Evolutionary conservation across 1,140 invertebrate species (phyloP).

Genomic region (Drosophila subobscura): DNA sequence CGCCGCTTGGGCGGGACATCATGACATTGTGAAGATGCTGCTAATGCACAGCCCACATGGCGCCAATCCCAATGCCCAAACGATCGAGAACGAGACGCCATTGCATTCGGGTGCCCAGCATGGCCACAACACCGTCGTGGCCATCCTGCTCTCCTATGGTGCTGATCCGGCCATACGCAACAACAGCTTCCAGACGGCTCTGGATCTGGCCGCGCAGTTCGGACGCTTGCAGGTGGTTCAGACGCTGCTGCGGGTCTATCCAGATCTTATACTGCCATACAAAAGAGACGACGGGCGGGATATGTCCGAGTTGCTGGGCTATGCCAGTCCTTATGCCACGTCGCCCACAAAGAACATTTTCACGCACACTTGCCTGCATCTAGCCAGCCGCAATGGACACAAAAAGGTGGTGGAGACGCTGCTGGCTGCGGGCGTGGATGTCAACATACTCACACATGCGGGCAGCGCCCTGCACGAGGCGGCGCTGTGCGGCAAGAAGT

Average conservation of each 20-base stretch:
- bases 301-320: conserved; percentile 42
- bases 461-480: conserved; percentile 98
- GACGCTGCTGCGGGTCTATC: conserved; percentile 90
- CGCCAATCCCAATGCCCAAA: conserved; percentile 93
- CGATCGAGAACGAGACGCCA: conserved; percentile 96
- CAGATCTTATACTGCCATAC: conserved; percentile 89
- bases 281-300: conserved; percentile 46
- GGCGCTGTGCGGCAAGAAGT: conserved; percentile 95
- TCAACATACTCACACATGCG: conserved; percentile 93
- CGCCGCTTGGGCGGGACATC: conserved; percentile 94
- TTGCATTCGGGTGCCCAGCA: conserved; percentile 97
- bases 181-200: conserved; percentile 93
- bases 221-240: conserved; percentile 93
- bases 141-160: conserved; percentile 92
- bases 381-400: conserved; percentile 95
- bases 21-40: conserved; percentile 91
- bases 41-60: conserved; percentile 89
- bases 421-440: conserved; percentile 93
- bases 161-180: conserved; percentile 96
- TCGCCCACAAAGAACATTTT: conserved; percentile 84
- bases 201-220: conserved; percentile 98
- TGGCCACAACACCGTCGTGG: conserved; percentile 94
- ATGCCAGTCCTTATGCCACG: conserved; percentile 29
- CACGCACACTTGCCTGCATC: conserved; percentile 95
- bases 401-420: conserved; percentile 93